Percentiles rank a stretch among this genome's conserved stretches.
Evolutionary conservation across 2,888 invertebrate genomes (phyloP).

Genomic region (Patella depressa): DNA sequence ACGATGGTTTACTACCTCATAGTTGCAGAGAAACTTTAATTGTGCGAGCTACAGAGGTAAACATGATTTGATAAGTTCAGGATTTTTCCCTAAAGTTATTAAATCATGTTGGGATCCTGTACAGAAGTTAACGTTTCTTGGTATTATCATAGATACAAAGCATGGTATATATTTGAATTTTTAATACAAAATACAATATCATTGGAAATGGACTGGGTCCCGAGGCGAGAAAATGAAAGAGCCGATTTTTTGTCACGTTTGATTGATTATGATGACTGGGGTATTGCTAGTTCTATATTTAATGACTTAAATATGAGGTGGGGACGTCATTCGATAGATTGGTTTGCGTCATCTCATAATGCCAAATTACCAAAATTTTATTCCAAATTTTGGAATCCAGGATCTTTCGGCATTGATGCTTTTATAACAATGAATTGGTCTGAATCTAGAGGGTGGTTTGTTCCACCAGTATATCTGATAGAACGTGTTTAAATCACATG

Average conservation of each 20-base stretch:
- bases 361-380: slow-evolving; percentile 35
- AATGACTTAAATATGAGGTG: slow-evolving; percentile 27
- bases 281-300: slow-evolving; percentile 30
- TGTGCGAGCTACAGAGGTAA: neutral
- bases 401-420: neutral
- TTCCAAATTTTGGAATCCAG: slow-evolving; percentile 26
- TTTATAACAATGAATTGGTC: neutral
- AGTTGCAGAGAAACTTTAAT: neutral
- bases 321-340: slow-evolving; percentile 35
- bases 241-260: slow-evolving; percentile 36
- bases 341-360: slow-evolving; percentile 36
- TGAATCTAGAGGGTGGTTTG: slow-evolving; percentile 17
- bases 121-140: neutral
- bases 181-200: too few species aligned
- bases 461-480: slow-evolving; percentile 24
- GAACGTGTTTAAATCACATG: slow-evolving; percentile 14
- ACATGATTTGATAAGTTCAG: neutral
- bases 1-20: neutral
- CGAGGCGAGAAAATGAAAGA: slow-evolving; percentile 27
- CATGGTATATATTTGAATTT: neutral
- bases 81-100: neutral
- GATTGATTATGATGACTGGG: slow-evolving; percentile 40
- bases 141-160: neutral
- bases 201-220: neutral
- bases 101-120: neutral